Evolutionary conservation across 2,888 invertebrate genomes (phyloP), one percentile per base, ranked within the genome.

Genomic region (Panzeria rudis): DNA sequence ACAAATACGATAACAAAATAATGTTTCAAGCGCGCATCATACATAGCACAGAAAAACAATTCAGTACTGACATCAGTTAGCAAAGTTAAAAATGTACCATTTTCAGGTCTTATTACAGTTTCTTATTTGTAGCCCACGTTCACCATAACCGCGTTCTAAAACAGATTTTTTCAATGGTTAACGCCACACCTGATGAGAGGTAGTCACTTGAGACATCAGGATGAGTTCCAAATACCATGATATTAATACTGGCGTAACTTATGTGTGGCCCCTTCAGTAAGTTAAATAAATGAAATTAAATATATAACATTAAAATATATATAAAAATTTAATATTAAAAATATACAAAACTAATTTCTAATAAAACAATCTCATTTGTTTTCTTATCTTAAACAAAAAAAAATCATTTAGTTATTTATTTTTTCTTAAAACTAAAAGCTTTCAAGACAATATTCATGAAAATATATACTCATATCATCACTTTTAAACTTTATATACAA

Each of bases 401-500:
- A 52, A 44, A 9, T 50, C 11, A 41, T 41, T 35, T 29, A 66
- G 17, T 61, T 41, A 64, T 66, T 78, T 59, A 13, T 38, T 56
- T 66, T 59, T 77, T 56, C 54, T 61, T 78, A 75, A 71, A 76
- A 38, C 41, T 62, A 76, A 72, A 66, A 75, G 81, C 66, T 71
- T 69, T 71, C 50, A 77, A 54, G 77, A 66, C 76, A 83, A 83
- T 83, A 82, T 82, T 69, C 56, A 54, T 62, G 50, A 23, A 64
- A n/a, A 47, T 73, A 68, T 41, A 68, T 38, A 75, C 20, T 66
- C 41, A 7, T 59, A 56, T 29, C 20, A 29, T 29, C 50, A 20
- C 44, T 44, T 44, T 44, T 44, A 44, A 44, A 44, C n/a, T 41
- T 41, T 41, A 41, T 41, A 41, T 41, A 41, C 44, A 44, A 44